Percentiles rank a stretch among this genome's conserved stretches.
These are phyloP conservation scores for Epinephelus coioides DNA, from an alignment of 2,797 vertebrate species.

Conservation along the genomic window DNA sequence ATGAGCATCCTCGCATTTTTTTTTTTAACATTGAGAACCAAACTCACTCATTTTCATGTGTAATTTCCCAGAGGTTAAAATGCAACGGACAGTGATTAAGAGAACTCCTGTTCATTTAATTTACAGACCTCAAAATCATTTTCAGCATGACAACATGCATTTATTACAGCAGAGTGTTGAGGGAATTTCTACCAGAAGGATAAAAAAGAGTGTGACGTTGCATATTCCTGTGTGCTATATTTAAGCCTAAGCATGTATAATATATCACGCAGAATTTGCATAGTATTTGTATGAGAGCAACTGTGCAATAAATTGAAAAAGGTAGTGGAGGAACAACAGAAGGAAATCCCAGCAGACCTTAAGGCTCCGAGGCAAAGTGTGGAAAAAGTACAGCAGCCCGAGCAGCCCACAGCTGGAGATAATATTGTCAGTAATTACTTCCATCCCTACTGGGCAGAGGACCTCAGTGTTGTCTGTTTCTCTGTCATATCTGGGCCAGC, in stretches of 20 bases:
- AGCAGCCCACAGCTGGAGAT: slow-evolving; percentile 79
- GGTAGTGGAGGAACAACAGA: slow-evolving; percentile 50
- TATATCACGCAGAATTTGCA: slow-evolving; percentile 48
- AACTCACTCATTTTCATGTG: slow-evolving; percentile 30
- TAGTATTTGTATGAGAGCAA: slow-evolving; percentile 49
- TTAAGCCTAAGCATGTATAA: slow-evolving; percentile 48
- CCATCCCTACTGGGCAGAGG: slow-evolving; percentile 76
- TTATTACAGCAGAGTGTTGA: slow-evolving; percentile 28
- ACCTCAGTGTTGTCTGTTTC: slow-evolving; percentile 75
- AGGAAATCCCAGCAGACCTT: slow-evolving; percentile 67
- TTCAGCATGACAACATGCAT: slow-evolving; percentile 42
- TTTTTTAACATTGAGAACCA: slow-evolving; percentile 54
- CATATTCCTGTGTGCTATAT: slow-evolving; percentile 42
- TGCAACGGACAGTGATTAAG: slow-evolving; percentile 58
- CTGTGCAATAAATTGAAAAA: slow-evolving; percentile 67
- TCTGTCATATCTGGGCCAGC: slow-evolving; percentile 80
- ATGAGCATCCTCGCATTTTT: slow-evolving; percentile 43
- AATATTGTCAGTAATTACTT: slow-evolving; percentile 83
- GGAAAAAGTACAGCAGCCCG: slow-evolving; percentile 55
- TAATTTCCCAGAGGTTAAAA: slow-evolving; percentile 63
- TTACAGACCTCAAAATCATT: slow-evolving; percentile 56
- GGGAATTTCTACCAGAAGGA: slow-evolving; percentile 30
- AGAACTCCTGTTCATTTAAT: slow-evolving; percentile 59
- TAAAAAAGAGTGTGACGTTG: slow-evolving; percentile 50
- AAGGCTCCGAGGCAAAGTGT: slow-evolving; percentile 53